phyloP scores from a whole-genome alignment of 1,140 invertebrate genomes.

The Bombus vancouverensis region DNA sequence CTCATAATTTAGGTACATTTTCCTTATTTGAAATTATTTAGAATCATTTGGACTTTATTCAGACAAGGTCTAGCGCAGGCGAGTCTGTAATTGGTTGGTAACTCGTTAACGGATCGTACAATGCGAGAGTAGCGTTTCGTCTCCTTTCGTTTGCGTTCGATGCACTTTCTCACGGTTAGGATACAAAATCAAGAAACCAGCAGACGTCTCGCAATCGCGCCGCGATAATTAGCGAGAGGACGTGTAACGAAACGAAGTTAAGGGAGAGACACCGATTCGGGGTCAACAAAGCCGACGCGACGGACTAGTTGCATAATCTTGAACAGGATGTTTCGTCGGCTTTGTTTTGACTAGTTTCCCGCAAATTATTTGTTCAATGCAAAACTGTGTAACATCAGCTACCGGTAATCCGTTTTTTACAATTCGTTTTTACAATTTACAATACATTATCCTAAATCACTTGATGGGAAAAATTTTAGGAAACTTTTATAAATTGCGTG shows the following conservation, averaged over 20 bases:
- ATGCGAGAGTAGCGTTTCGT: slow-evolving; percentile 6
- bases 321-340: slow-evolving; percentile 27
- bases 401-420: neutral
- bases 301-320: neutral
- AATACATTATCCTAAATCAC: neutral
- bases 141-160: slow-evolving; percentile 19
- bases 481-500: neutral
- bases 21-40: neutral
- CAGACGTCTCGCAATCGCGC: slow-evolving; percentile 21
- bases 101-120: slow-evolving; percentile 29
- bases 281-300: slow-evolving; percentile 19
- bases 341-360: slow-evolving; percentile 10
- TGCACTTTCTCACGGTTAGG: slow-evolving; percentile 59
- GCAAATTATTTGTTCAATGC: neutral
- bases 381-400: neutral
- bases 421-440: neutral
- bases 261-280: slow-evolving; percentile 33
- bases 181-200: slow-evolving; percentile 21
- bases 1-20: neutral
- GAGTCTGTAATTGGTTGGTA: neutral
- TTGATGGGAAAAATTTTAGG: neutral
- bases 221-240: slow-evolving; percentile 20
- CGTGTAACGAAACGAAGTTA: slow-evolving; percentile 16
- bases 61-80: neutral
- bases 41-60: neutral